Evolutionary conservation across 2,888 invertebrate species (phyloP).

Genomic region (Choreutis nemorana): DNA sequence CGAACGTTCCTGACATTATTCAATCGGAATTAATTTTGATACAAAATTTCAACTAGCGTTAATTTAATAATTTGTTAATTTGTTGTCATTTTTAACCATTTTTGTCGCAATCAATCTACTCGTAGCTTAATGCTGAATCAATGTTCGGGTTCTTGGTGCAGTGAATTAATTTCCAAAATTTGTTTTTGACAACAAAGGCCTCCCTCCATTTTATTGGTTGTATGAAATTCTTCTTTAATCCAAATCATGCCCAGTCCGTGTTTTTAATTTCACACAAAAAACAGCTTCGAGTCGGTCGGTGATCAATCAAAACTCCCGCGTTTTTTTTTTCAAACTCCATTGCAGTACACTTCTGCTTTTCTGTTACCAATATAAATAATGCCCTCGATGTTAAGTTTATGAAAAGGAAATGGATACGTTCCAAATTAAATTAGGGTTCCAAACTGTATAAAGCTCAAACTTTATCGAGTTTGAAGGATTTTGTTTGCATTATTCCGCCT

Average conservation of each 20-base stretch:
- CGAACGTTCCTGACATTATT: conserved; percentile 27
- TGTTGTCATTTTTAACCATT: no score
- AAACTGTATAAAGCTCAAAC: conserved; percentile 4
- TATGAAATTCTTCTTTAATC: conserved; percentile 58
- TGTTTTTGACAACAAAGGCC: conserved; percentile 38
- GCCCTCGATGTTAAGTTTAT: conserved; percentile 54
- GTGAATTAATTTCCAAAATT: conserved; percentile 42
- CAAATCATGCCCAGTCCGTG: conserved; percentile 53
- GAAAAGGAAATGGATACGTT: conserved; percentile 52
- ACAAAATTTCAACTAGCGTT: no score
- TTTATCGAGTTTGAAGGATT: conserved; percentile 30
- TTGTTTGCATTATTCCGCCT: conserved; percentile 26
- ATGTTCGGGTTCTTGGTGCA: conserved; percentile 17
- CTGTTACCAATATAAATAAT: conserved; percentile 55
- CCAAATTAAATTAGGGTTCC: conserved; percentile 43
- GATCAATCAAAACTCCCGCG: conserved; percentile 62
- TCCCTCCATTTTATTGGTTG: conserved; percentile 38
- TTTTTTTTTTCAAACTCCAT: conserved; percentile 52
- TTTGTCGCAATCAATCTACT: no score
- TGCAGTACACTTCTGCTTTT: conserved; percentile 57
- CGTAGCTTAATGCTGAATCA: conserved; percentile 32
- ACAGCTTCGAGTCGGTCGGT: conserved; percentile 49
- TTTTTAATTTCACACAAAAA: conserved; percentile 66
- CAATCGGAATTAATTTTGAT: conserved; percentile 10
- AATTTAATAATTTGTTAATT: no score